These are phyloP conservation scores for Zaprionus tsacasi DNA, from an alignment of 1,140 invertebrate genomes.

Conservation along the genomic window DNA sequence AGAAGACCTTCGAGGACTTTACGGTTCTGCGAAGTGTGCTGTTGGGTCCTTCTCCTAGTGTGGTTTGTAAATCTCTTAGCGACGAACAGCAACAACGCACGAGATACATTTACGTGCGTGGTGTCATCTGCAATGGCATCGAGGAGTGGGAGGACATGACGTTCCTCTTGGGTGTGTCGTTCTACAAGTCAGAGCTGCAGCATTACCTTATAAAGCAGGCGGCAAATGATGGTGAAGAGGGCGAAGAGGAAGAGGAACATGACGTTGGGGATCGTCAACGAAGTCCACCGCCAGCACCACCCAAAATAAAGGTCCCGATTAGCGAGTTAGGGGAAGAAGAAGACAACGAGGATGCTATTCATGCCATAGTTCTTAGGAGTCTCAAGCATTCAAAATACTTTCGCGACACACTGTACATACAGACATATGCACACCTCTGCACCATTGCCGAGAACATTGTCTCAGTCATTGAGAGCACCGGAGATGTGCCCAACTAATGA, in stretches of 20 bases:
- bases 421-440: slow-evolving; percentile 76
- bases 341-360: background rate
- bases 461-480: slow-evolving; percentile 76
- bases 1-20: slow-evolving; percentile 42
- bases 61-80: background rate
- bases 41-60: slow-evolving; percentile 2
- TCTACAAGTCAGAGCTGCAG: slow-evolving; percentile 59
- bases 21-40: slow-evolving; percentile 16
- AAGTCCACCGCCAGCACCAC: background rate
- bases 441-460: slow-evolving; percentile 70
- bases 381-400: slow-evolving; percentile 61
- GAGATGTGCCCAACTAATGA: slow-evolving; percentile 36
- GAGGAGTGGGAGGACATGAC: slow-evolving; percentile 75
- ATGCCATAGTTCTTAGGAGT: slow-evolving; percentile 27
- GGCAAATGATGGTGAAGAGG: slow-evolving; percentile 9
- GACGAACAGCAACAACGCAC: slow-evolving; percentile 54
- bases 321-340: background rate
- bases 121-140: slow-evolving; percentile 65
- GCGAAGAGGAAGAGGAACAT: slow-evolving; percentile 16
- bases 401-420: slow-evolving; percentile 69
- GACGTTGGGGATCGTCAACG: background rate
- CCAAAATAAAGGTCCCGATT: background rate
- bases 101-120: slow-evolving; percentile 71
- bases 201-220: slow-evolving; percentile 34
- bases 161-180: slow-evolving; percentile 52